phyloP scores from a whole-genome alignment of 1,140 invertebrate species.

The Eueides isabella region DNA sequence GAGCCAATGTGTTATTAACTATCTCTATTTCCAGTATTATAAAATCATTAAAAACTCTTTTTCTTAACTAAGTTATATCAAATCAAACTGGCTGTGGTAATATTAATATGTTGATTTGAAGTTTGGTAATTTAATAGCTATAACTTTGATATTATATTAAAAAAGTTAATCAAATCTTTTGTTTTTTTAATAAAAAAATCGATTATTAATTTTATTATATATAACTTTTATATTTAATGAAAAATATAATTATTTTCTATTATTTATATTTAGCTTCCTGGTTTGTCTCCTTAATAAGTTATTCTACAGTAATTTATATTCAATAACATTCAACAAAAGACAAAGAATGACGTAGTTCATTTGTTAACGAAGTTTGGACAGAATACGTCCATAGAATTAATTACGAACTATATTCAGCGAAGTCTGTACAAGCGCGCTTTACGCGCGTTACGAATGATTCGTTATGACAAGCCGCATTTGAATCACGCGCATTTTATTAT shows the following conservation, averaged over 20 bases:
- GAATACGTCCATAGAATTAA: conserved; percentile 69
- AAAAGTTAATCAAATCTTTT: not conserved
- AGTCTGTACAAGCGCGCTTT: conserved; percentile 10
- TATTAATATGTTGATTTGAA: not conserved
- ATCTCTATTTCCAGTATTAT: conserved; percentile 26
- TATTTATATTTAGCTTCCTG: not conserved
- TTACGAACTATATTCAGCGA: conserved; percentile 49
- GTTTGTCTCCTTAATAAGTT: not conserved
- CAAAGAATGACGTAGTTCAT: conserved; percentile 46
- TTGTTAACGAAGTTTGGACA: conserved; percentile 54
- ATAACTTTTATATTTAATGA: too few relatives aligned
- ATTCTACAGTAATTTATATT: conserved; percentile 4
- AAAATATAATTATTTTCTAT: not conserved
- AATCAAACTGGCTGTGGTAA: conserved; percentile 9
- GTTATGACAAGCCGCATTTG: conserved; percentile 47
- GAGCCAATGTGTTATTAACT: conserved; percentile 18
- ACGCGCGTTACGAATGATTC: conserved; percentile 25
- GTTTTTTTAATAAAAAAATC: not conserved
- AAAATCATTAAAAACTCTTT: not conserved
- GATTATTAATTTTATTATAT: too few relatives aligned
- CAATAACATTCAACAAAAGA: conserved; percentile 9
- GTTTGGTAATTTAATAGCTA: not conserved
- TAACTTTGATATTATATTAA: not conserved
- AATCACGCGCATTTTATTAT: conserved; percentile 54
- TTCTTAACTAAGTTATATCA: not conserved